phyloP scores from a whole-genome alignment of 2,888 invertebrate species.

The Balanococcus diminutus region DNA sequence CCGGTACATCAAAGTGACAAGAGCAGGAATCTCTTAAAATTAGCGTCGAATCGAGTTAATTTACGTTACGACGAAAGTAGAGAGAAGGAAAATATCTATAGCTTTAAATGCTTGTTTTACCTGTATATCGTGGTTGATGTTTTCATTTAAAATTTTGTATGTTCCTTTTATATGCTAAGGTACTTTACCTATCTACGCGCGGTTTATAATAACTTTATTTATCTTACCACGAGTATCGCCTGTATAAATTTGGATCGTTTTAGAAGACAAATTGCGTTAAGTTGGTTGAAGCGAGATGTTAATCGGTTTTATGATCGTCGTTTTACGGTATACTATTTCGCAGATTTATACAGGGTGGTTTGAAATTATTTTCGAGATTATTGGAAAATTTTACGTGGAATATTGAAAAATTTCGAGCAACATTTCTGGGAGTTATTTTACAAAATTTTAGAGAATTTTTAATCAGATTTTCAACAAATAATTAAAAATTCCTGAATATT shows the following conservation, averaged over 20 bases:
- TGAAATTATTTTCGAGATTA: no score
- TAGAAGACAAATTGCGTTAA: not conserved
- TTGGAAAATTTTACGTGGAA: no score
- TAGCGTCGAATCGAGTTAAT: constrained; percentile 23
- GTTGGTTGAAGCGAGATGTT: not conserved
- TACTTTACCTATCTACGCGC: no score
- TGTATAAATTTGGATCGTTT: not conserved
- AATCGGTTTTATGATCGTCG: not conserved
- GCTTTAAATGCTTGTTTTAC: not conserved
- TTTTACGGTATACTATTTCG: not conserved
- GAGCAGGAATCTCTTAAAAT: constrained; percentile 33
- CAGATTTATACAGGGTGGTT: no score
- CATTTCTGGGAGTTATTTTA: no score
- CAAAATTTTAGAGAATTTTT: no score
- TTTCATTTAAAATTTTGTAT: constrained; percentile 15
- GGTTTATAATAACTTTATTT: not conserved
- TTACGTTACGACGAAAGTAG: not conserved
- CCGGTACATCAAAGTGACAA: constrained; percentile 39
- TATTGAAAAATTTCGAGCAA: no score
- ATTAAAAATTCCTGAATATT: no score
- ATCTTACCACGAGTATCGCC: not conserved
- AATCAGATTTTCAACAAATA: no score
- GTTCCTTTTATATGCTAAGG: not conserved
- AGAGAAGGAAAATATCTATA: not conserved
- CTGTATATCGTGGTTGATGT: not conserved